A percentile compares a stretch with the other conserved stretches of the same genome.
Conservation (phyloP, 2,888 invertebrate species). For the Priocnemis perturbator region DNA sequence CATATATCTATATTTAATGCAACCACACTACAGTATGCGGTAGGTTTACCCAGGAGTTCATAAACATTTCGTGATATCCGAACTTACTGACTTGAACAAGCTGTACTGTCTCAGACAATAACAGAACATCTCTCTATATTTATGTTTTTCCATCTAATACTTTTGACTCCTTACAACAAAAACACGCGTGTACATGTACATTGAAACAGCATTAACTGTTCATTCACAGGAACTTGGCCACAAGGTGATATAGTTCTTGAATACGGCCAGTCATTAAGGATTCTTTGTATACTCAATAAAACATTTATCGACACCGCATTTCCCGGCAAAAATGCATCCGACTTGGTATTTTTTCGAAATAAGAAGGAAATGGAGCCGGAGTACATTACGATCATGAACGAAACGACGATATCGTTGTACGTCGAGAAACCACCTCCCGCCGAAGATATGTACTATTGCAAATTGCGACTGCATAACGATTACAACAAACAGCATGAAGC, state of each 20-base stretch:
- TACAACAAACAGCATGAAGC: slow-evolving; percentile 60
- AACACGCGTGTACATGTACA: neutral
- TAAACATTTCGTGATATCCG: no score
- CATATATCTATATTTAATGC: slow-evolving; percentile 67
- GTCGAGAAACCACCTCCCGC: slow-evolving; percentile 78
- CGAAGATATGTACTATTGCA: slow-evolving; percentile 78
- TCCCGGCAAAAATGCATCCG: slow-evolving; percentile 77
- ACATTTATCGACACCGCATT: slow-evolving; percentile 70
- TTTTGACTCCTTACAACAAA: neutral
- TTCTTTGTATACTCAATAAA: slow-evolving; percentile 80
- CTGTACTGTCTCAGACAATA: no score
- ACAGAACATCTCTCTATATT: no score
- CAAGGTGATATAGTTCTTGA: slow-evolving; percentile 78
- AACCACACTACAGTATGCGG: slow-evolving; percentile 36
- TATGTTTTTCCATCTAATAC: no score
- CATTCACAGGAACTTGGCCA: slow-evolving; percentile 74
- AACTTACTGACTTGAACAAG: no score
- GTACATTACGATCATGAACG: slow-evolving; percentile 78
- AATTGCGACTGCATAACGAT: slow-evolving; percentile 70
- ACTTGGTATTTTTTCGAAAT: slow-evolving; percentile 76
- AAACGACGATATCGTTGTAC: slow-evolving; percentile 79
- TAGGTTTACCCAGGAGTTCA: slow-evolving; percentile 14
- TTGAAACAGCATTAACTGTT: no score
- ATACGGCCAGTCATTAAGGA: slow-evolving; percentile 80
- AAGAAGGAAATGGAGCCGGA: slow-evolving; percentile 71